Percentiles rank a stretch among this genome's conserved stretches.
phyloP scores from a whole-genome alignment of 2,113 vertebrate species.

The Thinocorus orbignyianus region DNA sequence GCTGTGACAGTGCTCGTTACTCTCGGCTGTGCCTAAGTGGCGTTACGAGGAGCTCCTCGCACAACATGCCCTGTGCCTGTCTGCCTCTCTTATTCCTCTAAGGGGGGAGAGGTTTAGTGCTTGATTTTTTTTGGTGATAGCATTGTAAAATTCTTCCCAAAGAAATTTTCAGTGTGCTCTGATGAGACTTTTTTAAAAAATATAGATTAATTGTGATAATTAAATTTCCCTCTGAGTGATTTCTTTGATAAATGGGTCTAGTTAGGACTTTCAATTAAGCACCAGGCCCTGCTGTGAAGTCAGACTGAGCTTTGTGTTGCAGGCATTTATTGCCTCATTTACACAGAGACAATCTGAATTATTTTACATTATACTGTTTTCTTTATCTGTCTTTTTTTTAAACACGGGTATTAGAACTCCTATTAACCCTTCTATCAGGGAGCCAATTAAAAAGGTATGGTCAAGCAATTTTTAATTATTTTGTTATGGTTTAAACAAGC shows the following conservation, averaged over 20 bases:
- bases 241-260: conserved; percentile 69
- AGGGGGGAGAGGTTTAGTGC: neutral
- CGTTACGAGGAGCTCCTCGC: neutral
- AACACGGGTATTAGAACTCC: conserved; percentile 26
- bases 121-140: neutral
- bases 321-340: conserved; percentile 69
- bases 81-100: neutral
- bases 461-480: conserved; percentile 48
- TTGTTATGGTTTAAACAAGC: conserved; percentile 11
- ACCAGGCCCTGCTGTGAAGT: conserved; percentile 62
- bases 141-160: neutral
- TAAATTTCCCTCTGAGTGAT: conserved; percentile 67
- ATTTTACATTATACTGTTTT: conserved; percentile 49
- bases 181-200: conserved; percentile 32
- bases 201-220: conserved; percentile 68
- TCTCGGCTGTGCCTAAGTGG: neutral
- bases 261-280: conserved; percentile 71
- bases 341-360: conserved; percentile 55
- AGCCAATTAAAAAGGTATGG: conserved; percentile 49
- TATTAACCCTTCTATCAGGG: conserved; percentile 52
- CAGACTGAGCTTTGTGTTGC: conserved; percentile 45
- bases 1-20: neutral
- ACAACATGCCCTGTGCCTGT: neutral
- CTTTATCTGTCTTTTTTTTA: conserved; percentile 37
- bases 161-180: neutral